These are phyloP conservation scores for Zoanthus gigantus DNA, from an alignment of 92 coral and sea anemone genomes.

Conservation along the genomic window DNA sequence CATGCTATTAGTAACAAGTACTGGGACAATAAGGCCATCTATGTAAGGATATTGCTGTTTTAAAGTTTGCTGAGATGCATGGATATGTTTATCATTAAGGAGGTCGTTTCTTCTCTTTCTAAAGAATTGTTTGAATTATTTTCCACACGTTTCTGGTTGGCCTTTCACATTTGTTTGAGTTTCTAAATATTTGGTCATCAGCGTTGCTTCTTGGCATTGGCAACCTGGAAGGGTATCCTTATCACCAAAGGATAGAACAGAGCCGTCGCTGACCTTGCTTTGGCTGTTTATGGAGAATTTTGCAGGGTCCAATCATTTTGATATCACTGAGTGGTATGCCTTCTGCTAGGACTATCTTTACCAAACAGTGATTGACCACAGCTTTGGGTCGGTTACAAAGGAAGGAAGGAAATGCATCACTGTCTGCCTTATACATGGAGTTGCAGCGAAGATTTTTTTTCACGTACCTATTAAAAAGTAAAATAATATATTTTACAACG, in stretches of 20 bases:
- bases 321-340: slow-evolving; percentile 3
- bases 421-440: slow-evolving; percentile 29
- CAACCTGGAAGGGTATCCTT: slow-evolving; percentile 37
- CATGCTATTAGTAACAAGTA: slow-evolving; percentile 35
- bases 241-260: background rate
- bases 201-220: background rate
- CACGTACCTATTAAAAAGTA: slow-evolving; percentile 14
- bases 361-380: slow-evolving; percentile 27
- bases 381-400: slow-evolving; percentile 12
- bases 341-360: background rate
- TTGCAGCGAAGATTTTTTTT: slow-evolving; percentile 21
- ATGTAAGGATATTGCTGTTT: slow-evolving; percentile 24
- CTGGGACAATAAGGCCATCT: slow-evolving; percentile 38
- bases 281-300: background rate
- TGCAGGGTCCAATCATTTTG: background rate
- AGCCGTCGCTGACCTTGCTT: background rate
- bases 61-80: slow-evolving; percentile 9
- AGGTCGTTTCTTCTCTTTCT: background rate
- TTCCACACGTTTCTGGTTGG: too few species aligned
- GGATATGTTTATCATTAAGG: slow-evolving; percentile 39
- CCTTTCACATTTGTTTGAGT: too few species aligned
- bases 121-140: background rate
- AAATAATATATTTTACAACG: background rate
- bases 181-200: too few species aligned
- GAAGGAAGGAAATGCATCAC: slow-evolving; percentile 14